Evolutionary conservation across 2,113 vertebrate genomes (phyloP).

Genomic region (Nymphicus hollandicus): DNA sequence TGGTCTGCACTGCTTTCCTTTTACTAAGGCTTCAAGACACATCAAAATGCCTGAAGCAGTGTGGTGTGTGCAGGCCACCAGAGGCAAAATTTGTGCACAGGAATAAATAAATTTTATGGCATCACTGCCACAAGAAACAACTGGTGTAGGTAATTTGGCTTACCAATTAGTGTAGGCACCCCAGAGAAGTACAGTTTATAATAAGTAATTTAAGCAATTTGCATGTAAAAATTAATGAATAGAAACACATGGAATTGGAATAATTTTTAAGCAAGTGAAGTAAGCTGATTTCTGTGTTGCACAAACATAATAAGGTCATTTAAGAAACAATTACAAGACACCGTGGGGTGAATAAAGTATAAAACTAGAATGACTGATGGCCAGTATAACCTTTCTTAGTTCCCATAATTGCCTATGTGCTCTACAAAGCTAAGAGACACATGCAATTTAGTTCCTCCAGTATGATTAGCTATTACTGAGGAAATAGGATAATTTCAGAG

Average conservation of each 20-base stretch:
- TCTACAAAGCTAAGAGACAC: conserved; percentile 62
- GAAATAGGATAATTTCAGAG: conserved; percentile 31
- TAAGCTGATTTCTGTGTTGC: conserved; percentile 55
- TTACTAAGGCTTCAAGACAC: neutral
- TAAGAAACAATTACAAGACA: conserved; percentile 68
- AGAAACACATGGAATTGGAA: conserved; percentile 43
- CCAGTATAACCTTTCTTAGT: conserved; percentile 31
- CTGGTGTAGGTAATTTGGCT: neutral
- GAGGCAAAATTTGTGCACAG: neutral
- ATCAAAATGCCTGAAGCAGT: neutral
- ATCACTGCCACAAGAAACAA: neutral
- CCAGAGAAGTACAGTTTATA: conserved; percentile 48
- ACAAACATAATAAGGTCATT: conserved; percentile 69
- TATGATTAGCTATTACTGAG: conserved; percentile 14
- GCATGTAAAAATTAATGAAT: conserved; percentile 43
- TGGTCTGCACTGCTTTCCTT: neutral
- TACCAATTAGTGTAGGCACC: neutral
- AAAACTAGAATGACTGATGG: conserved; percentile 46
- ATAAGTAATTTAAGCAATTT: conserved; percentile 44
- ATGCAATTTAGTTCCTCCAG: conserved; percentile 9
- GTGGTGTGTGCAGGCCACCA: accelerated
- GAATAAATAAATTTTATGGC: neutral
- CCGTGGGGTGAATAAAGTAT: conserved; percentile 47
- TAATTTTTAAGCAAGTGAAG: conserved; percentile 47
- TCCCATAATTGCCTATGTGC: conserved; percentile 43